Conservation (phyloP, 2,113 vertebrate genomes). For the Urocolius indicus region DNA sequence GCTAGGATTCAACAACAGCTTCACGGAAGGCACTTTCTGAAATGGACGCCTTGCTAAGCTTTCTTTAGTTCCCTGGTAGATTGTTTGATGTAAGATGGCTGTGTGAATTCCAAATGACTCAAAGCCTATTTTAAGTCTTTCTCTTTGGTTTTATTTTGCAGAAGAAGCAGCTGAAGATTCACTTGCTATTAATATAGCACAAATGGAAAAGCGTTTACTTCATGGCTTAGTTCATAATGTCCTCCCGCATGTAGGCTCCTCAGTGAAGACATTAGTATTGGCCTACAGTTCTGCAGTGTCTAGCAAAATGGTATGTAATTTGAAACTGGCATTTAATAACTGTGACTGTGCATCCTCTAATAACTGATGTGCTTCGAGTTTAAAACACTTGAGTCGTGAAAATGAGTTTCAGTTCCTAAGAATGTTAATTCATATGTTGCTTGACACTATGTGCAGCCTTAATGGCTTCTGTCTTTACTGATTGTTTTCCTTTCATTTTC, state of each 20-base stretch:
- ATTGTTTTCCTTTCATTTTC: not conserved
- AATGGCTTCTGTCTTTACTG: not conserved
- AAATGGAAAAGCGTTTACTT: slow-evolving; percentile 90
- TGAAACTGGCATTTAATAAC: not conserved
- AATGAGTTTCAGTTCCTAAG: not conserved
- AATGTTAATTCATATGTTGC: not conserved
- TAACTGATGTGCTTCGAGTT: not conserved
- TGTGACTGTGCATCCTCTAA: not conserved
- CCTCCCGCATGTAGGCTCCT: slow-evolving; percentile 87
- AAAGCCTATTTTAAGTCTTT: not conserved
- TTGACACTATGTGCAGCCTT: not conserved
- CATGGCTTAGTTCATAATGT: slow-evolving; percentile 92
- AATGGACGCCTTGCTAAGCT: not conserved
- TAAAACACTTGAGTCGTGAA: not conserved
- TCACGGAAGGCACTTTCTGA: not conserved
- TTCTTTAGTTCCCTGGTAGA: not conserved
- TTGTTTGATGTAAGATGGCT: not conserved
- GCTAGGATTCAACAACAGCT: not conserved
- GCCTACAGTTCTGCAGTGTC: slow-evolving; percentile 93
- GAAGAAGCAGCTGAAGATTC: slow-evolving; percentile 84
- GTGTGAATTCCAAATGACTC: not conserved
- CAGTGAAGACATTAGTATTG: slow-evolving; percentile 91
- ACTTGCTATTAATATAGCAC: slow-evolving; percentile 84
- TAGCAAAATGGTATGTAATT: slow-evolving; percentile 91
- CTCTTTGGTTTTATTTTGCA: slow-evolving; percentile 59